Evolutionary conservation across 2,113 vertebrate genomes (phyloP).

Genomic region (Puffinus mauretanicus): DNA sequence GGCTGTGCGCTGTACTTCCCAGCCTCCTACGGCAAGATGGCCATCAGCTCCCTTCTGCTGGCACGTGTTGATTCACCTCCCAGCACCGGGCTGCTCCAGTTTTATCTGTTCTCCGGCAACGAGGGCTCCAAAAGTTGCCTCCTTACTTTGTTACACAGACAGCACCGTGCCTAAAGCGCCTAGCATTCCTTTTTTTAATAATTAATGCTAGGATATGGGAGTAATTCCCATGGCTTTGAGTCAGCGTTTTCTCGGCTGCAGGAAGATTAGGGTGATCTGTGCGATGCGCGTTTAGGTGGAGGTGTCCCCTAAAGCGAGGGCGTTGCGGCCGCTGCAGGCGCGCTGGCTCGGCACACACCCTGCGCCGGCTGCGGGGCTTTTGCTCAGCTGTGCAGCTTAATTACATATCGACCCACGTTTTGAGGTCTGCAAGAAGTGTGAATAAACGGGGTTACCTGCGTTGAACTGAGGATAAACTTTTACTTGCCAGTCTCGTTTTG

Average conservation of each 20-base stretch:
- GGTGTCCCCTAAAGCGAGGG: background rate
- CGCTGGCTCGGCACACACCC: rapidly evolving
- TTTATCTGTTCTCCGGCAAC: rapidly evolving
- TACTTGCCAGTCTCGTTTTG: rapidly evolving
- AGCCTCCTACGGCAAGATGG: rapidly evolving
- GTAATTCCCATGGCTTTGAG: background rate
- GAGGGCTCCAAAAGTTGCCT: background rate
- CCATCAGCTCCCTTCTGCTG: background rate
- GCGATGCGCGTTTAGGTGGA: rapidly evolving
- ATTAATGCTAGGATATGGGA: background rate
- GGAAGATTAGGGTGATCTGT: background rate
- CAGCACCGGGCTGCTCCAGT: rapidly evolving
- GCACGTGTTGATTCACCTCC: background rate
- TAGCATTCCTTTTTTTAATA: background rate
- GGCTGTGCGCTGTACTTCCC: rapidly evolving
- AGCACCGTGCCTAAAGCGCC: background rate
- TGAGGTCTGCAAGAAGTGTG: rapidly evolving
- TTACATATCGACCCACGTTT: rapidly evolving
- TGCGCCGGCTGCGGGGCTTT: background rate
- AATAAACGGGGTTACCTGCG: rapidly evolving
- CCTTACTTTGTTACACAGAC: background rate
- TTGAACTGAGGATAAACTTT: rapidly evolving
- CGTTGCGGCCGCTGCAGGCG: background rate
- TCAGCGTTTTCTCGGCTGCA: background rate
- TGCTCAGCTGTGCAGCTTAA: rapidly evolving